Conservation (phyloP, 2,797 vertebrate genomes). For the Centropyge bicolor region DNA sequence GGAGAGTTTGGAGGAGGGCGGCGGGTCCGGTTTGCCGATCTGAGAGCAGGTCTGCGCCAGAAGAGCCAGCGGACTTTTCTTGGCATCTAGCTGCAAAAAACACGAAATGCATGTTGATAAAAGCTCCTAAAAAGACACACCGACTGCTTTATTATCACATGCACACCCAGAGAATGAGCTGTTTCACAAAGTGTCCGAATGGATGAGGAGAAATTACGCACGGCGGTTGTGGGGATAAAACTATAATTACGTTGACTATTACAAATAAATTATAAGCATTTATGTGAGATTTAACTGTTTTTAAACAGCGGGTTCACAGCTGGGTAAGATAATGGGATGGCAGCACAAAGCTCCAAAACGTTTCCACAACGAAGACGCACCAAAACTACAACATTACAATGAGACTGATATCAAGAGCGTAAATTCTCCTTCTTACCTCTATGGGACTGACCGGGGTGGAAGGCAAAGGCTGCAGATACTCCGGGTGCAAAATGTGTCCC, state of each 20-base stretch:
- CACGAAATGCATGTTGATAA: conserved; percentile 52
- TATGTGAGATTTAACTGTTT: not conserved
- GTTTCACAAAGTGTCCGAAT: not conserved
- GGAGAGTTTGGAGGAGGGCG: conserved; percentile 96
- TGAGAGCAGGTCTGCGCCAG: conserved; percentile 99
- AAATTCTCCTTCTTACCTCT: conserved; percentile 89
- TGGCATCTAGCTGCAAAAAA: conserved; percentile 93
- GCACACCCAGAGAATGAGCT: too few species aligned
- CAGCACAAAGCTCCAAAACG: not conserved
- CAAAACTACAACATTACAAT: not conserved
- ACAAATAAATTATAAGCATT: not conserved
- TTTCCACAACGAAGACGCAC: not conserved
- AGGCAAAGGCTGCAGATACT: conserved; percentile 97
- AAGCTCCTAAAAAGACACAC: not conserved
- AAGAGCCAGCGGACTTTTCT: conserved; percentile 98
- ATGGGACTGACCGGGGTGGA: conserved; percentile 98
- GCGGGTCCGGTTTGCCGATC: conserved; percentile 98
- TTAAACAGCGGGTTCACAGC: not conserved
- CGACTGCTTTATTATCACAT: not conserved
- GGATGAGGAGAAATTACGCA: conserved; percentile 52
- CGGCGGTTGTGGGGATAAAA: conserved; percentile 31
- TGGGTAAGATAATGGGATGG: too few species aligned
- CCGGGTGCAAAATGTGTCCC: conserved; percentile 99
- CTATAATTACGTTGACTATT: not conserved
- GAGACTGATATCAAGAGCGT: not conserved